Base-by-base conservation (phyloP, 2,888 invertebrate species). In the Aphrophora alni region DNA sequence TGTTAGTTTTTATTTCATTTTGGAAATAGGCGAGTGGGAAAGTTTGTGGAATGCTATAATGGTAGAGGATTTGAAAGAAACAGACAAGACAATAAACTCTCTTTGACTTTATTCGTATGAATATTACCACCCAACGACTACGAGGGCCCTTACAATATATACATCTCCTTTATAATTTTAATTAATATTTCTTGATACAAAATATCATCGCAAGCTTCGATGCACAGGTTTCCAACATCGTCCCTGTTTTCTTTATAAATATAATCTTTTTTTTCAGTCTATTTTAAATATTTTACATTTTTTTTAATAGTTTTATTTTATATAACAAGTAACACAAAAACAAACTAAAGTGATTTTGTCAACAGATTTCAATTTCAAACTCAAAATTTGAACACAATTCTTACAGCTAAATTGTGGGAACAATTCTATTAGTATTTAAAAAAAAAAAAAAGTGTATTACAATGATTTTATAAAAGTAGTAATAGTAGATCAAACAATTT, bases 111-210 rank as follows among this genome's bases (percentile, higher is more conserved):
- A 78, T 78, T 78, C 78, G 73, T 78, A 73, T 51, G 78, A 78
- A 78, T 78, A 78, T 72, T 72, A 78, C 78, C 78, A 78, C 78
- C 78, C 78, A 78, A 51, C 73, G 59, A 78, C 78, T 73, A 59
- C 59, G 78, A 78, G 72, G 72, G 78, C 78, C 78, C 25, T 71
- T 71, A 33, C 44, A 75, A 24, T 75, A 78, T 78, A 28, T 78
- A 78, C 78, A 78, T 73, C 73, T 75, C 51, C 51, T 72, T 78
- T 59, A 21, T 33, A 33, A 5, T 33, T 21, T 59, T 59, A 7
- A 44, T 14, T 14, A 4, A 44, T 44, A 14, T 8, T 44, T 59
- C 59, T 59, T 21, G 59, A 59, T 59, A 59, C n/a, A 59, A 59
- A 59, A 59, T 59, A 59, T 59, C 21, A 21, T 2, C 59, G 3